A percentile compares a stretch with the other conserved stretches of the same genome.
Conservation (phyloP, 2,888 invertebrate genomes). For the Plagodis pulveraria region DNA sequence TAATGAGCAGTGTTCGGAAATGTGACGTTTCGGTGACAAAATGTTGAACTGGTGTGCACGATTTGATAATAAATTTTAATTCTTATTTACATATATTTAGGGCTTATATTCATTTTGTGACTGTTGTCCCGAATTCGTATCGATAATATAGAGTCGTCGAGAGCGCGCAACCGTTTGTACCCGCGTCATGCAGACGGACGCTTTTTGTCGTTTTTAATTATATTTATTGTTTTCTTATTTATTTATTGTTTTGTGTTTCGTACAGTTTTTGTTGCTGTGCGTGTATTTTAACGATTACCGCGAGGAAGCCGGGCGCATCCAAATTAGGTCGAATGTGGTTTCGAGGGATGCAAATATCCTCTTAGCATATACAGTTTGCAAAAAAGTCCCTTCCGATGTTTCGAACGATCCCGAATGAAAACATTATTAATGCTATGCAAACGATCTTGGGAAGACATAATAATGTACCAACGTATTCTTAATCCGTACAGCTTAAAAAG, state of each 20-base stretch:
- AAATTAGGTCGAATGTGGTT: conserved; percentile 74
- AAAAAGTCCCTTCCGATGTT: conserved; percentile 54
- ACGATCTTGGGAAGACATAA: conserved; percentile 56
- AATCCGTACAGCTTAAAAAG: conserved; percentile 37
- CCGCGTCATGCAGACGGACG: conserved; percentile 77
- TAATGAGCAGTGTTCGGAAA: conserved; percentile 71
- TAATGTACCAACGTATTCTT: conserved; percentile 32
- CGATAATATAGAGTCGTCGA: conserved; percentile 76
- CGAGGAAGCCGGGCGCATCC: conserved; percentile 74
- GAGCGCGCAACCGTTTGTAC: conserved; percentile 72
- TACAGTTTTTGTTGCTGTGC: conserved; percentile 67
- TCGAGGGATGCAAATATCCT: conserved; percentile 71
- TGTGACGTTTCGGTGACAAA: conserved; percentile 76
- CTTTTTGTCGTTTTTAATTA: conserved; percentile 83
- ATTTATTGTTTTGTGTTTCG: conserved; percentile 77
- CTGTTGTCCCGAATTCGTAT: conserved; percentile 51
- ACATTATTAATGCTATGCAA: conserved; percentile 75
- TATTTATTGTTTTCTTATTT: conserved; percentile 83
- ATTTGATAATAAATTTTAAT: conserved; percentile 45
- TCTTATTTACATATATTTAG: conserved; percentile 45
- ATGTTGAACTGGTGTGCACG: conserved; percentile 64
- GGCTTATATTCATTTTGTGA: conserved; percentile 46
- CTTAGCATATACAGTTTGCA: conserved; percentile 70
- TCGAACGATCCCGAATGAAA: conserved; percentile 62
- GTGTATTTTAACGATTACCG: conserved; percentile 77